Percentiles rank a stretch among this genome's conserved stretches.
These are phyloP conservation scores for Scatophagus argus DNA, from an alignment of 2,113 vertebrate species.

Conservation along the genomic window DNA sequence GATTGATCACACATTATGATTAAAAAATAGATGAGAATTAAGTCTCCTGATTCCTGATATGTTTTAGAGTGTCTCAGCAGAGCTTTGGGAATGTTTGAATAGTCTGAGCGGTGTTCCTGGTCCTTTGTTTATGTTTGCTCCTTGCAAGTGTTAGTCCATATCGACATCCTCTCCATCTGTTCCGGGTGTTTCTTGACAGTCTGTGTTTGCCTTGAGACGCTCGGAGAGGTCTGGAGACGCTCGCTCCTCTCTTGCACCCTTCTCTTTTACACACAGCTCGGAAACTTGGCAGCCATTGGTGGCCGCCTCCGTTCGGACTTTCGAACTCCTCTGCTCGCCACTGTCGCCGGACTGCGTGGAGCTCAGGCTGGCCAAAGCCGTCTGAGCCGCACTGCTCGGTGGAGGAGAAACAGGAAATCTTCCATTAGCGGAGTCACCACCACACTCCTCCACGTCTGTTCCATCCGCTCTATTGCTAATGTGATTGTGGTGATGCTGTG, in stretches of 20 bases:
- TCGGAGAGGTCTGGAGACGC: constrained; percentile 79
- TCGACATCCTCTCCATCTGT: constrained; percentile 90
- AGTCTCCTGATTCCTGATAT: constrained; percentile 84
- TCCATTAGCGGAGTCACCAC: constrained; percentile 25
- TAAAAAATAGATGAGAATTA: constrained; percentile 81
- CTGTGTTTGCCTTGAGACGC: constrained; percentile 77
- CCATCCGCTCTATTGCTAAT: constrained; percentile 61
- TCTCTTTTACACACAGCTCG: constrained; percentile 44
- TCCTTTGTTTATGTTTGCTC: constrained; percentile 74
- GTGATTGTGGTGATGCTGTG: constrained; percentile 60
- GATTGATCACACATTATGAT: constrained; percentile 80
- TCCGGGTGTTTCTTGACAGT: constrained; percentile 77
- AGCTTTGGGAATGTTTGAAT: constrained; percentile 86
- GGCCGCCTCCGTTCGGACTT: constrained; percentile 42
- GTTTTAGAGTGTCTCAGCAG: constrained; percentile 77
- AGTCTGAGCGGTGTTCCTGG: constrained; percentile 59
- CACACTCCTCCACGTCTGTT: constrained; percentile 44
- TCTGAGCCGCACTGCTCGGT: constrained; percentile 9
- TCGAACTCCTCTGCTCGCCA: constrained; percentile 35
- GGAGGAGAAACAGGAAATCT: constrained; percentile 47
- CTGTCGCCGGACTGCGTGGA: constrained; percentile 23
- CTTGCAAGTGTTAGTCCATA: constrained; percentile 88
- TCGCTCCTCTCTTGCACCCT: constrained; percentile 56
- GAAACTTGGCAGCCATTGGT: constrained; percentile 44
- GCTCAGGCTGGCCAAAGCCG: constrained; percentile 48